Evolutionary conservation across 2,113 vertebrate species (phyloP).

Genomic region (Trematocara unimaculatum): DNA sequence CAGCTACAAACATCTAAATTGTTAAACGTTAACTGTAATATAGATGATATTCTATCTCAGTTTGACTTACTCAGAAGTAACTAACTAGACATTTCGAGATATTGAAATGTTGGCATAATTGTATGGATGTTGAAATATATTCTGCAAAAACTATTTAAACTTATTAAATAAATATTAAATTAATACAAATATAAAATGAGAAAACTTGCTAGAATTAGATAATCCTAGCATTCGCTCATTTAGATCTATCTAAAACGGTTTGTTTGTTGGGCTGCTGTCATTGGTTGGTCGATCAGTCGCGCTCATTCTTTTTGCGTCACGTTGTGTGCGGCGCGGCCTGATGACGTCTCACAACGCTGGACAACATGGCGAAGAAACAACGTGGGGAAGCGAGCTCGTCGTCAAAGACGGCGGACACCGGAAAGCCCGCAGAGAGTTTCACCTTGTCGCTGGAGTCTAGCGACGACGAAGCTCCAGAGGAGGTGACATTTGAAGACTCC

Average conservation of each 20-base stretch:
- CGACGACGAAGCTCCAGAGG: conserved; percentile 71
- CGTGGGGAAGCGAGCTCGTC: conserved; percentile 8
- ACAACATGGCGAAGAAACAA: conserved; percentile 56
- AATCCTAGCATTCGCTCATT: neutral
- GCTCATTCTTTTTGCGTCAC: neutral
- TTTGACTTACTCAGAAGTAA: fast-evolving
- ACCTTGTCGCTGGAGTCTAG: conserved; percentile 14
- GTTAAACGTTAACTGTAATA: neutral
- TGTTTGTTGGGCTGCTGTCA: neutral
- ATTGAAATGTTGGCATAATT: fast-evolving
- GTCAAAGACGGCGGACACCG: neutral
- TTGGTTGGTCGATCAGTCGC: neutral
- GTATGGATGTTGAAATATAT: neutral
- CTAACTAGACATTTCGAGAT: neutral
- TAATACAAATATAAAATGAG: fast-evolving
- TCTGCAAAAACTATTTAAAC: neutral
- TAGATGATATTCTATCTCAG: neutral
- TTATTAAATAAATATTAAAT: fast-evolving
- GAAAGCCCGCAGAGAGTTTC: neutral
- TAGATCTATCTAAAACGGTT: neutral
- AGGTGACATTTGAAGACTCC: conserved; percentile 65
- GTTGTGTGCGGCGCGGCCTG: neutral
- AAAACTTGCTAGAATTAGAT: fast-evolving
- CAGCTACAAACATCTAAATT: neutral
- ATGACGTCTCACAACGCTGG: neutral